Base-by-base conservation (phyloP, 1,140 invertebrate genomes). In the Drosophila lacteicornis region DNA sequence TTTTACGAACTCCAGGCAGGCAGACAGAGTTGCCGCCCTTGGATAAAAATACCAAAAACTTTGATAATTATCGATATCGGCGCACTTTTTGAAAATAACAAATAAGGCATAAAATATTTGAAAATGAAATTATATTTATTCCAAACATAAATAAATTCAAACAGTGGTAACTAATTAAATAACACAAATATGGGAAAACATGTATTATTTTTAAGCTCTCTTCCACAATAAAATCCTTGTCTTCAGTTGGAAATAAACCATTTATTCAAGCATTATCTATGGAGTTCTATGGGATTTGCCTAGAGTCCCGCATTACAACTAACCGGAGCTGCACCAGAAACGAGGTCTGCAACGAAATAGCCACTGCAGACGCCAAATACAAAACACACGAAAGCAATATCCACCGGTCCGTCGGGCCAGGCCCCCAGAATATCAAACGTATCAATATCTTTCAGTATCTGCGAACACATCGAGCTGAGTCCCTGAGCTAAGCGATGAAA, bases 391-490 rank as follows among this genome's bases (percentile, higher is more conserved):
- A 66, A 53, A 70, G 49, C 47, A 30, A 67, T 56, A 43, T 46
- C 22, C 42, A 43, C 13, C 30, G 67, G 38, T 57, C 69, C 22
- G 19, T 38, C 40, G 38, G 38, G 38, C 38, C 67, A 73, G n/a
- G 33, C 42, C 42, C 55, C 36, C 55, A 15, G 33, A 50, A 71
- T 73, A 42, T 59, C 53, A 60, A 73, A 36, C 70, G 56, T 60
- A 60, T 62, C 19, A 43, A 30, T 4, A 19, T 59, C 40, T 17
- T 65, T 65, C 50, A 57, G 50, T 56, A 65, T 69, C 63, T 69
- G 63, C 67, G 47, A 69, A 73, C 55, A 73, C 70, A 73, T 73
- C 70, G 70, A 59, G 55, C 51, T 30, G 27, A 51, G 68, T 74
- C 68, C 68, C 70, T 74, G 70, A 73, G 67, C 68, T 38, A 49